A percentile compares a stretch with the other conserved stretches of the same genome.
These are phyloP conservation scores for Polypterus senegalus DNA, from an alignment of 2,113 vertebrate genomes.

Conservation along the genomic window DNA sequence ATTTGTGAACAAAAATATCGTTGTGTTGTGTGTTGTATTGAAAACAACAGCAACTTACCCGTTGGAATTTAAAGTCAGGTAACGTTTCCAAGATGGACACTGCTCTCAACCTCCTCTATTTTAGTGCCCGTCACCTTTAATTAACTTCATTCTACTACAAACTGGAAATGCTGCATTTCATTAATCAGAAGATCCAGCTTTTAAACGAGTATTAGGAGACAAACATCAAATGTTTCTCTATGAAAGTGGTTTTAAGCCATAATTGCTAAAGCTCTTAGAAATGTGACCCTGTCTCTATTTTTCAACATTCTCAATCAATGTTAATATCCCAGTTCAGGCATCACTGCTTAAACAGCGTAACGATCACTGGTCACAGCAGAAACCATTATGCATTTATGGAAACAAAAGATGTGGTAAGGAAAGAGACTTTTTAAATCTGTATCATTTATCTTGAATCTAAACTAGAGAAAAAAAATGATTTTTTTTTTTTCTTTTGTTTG, in stretches of 20 bases:
- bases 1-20: no score
- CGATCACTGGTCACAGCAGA: conserved; percentile 50
- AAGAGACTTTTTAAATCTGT: no score
- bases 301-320: conserved; percentile 67
- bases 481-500: no score
- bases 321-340: conserved; percentile 22
- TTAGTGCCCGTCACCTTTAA: background rate
- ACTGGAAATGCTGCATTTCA: conserved; percentile 33
- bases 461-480: no score
- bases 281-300: conserved; percentile 51
- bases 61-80: background rate
- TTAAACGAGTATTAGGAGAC: conserved; percentile 45
- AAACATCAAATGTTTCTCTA: conserved; percentile 61
- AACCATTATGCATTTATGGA: background rate
- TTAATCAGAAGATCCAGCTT: conserved; percentile 39
- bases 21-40: background rate
- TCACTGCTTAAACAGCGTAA: conserved; percentile 48
- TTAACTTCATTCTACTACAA: background rate
- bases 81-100: background rate
- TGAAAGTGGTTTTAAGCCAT: conserved; percentile 60
- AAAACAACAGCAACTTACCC: background rate
- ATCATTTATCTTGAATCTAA: no score
- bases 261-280: conserved; percentile 61
- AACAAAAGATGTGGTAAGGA: no score
- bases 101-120: background rate